phyloP scores from a whole-genome alignment of 2,797 vertebrate genomes.

The Channallabes apus region DNA sequence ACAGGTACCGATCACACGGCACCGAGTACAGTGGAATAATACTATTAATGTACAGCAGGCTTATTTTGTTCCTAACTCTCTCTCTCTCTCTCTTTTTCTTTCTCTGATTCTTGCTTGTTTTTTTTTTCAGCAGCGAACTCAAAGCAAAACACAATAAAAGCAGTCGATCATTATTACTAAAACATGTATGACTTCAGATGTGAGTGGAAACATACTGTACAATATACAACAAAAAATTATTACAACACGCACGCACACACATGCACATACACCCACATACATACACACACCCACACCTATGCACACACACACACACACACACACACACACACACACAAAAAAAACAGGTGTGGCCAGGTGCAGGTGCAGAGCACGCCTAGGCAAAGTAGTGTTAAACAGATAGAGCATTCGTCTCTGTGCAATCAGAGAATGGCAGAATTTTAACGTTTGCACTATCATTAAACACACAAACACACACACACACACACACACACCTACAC shows the following conservation, averaged over 20 bases:
- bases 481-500: too few relatives aligned
- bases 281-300: background rate
- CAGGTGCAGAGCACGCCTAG: conserved; percentile 56
- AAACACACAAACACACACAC: conserved; percentile 35
- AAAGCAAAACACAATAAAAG: background rate
- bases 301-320: background rate
- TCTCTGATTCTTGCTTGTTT: background rate
- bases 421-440: conserved; percentile 62
- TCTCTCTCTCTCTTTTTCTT: background rate
- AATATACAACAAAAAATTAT: too few relatives aligned
- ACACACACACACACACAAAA: conserved; percentile 31
- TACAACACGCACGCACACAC: conserved; percentile 14
- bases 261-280: conserved; percentile 8
- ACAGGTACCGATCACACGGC: background rate
- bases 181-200: conserved; percentile 11
- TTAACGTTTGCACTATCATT: conserved; percentile 64
- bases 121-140: background rate
- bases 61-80: background rate
- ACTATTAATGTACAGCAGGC: background rate
- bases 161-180: conserved; percentile 9
- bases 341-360: conserved; percentile 58
- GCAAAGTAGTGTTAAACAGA: conserved; percentile 58
- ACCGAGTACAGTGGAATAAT: background rate
- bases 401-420: conserved; percentile 65
- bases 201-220: background rate